Conservation (phyloP, 2,113 vertebrate genomes). For the Gavia stellata region DNA sequence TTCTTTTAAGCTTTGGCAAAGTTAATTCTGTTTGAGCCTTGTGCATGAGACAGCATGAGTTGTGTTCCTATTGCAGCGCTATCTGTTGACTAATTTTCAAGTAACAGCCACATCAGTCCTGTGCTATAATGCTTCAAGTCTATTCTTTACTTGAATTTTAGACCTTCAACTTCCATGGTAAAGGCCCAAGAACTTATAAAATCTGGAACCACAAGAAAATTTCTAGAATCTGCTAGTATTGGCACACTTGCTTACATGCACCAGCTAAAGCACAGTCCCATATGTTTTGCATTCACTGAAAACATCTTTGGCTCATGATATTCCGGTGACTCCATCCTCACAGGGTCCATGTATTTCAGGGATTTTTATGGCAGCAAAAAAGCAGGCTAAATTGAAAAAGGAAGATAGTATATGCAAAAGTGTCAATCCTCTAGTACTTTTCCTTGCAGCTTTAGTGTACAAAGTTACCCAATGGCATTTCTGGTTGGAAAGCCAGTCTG, state of each 20-base stretch:
- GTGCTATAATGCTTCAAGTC: fast-evolving
- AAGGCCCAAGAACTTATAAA: not conserved
- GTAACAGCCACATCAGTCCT: not conserved
- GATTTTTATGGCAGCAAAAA: not conserved
- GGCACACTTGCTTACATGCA: not conserved
- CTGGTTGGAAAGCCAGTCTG: not conserved
- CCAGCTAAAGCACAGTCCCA: not conserved
- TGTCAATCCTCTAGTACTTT: not conserved
- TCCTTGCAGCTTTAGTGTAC: not conserved
- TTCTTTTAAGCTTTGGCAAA: not conserved
- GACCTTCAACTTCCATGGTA: fast-evolving
- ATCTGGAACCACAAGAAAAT: not conserved
- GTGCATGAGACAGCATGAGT: not conserved
- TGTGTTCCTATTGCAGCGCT: not conserved
- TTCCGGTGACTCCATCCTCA: not conserved
- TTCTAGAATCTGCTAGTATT: fast-evolving
- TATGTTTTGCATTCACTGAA: not conserved
- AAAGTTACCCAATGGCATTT: not conserved
- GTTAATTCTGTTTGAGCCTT: not conserved
- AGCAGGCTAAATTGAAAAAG: not conserved
- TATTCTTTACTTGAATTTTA: not conserved
- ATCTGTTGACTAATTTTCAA: not conserved
- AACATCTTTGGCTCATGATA: not conserved
- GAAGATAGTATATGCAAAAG: not conserved
- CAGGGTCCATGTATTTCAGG: not conserved